Evolutionary conservation across 1,140 invertebrate genomes (phyloP).

Genomic region (Drosophila serrata): DNA sequence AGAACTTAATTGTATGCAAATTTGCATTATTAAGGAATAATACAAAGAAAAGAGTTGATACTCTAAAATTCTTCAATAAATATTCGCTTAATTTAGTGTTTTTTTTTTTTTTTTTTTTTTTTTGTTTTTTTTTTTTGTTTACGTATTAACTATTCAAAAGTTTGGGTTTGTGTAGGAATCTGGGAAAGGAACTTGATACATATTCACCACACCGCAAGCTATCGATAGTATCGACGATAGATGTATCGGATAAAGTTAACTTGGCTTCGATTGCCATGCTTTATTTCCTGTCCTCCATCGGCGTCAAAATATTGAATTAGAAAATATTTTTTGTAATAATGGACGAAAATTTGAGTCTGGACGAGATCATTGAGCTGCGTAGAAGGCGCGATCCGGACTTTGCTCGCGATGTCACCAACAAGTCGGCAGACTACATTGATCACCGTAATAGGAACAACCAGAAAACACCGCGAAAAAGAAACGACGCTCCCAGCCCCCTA

Average conservation of each 20-base stretch:
- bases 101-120: no score
- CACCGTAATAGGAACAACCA: conserved; percentile 89
- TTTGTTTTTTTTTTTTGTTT: no score
- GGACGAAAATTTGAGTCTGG: conserved; percentile 50
- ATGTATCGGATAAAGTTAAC: neutral
- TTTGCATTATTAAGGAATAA: no score
- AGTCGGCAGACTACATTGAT: conserved; percentile 84
- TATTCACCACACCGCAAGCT: neutral
- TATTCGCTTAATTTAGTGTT: no score
- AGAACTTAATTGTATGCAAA: no score
- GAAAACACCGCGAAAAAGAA: conserved; percentile 88
- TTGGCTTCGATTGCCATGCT: neutral
- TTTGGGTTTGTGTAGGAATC: no score
- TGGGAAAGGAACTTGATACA: neutral
- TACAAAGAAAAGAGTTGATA: no score
- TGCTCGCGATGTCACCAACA: conserved; percentile 19
- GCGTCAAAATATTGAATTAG: no score
- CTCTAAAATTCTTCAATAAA: no score
- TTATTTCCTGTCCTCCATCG: neutral
- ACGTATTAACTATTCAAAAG: no score
- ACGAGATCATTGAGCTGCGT: conserved; percentile 66
- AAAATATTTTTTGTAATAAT: neutral
- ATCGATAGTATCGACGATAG: neutral
- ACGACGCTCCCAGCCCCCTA: conserved; percentile 89
- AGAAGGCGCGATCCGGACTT: conserved; percentile 36